phyloP scores from a whole-genome alignment of 1,140 invertebrate species.

The Alviniconcha marisindica region DNA sequence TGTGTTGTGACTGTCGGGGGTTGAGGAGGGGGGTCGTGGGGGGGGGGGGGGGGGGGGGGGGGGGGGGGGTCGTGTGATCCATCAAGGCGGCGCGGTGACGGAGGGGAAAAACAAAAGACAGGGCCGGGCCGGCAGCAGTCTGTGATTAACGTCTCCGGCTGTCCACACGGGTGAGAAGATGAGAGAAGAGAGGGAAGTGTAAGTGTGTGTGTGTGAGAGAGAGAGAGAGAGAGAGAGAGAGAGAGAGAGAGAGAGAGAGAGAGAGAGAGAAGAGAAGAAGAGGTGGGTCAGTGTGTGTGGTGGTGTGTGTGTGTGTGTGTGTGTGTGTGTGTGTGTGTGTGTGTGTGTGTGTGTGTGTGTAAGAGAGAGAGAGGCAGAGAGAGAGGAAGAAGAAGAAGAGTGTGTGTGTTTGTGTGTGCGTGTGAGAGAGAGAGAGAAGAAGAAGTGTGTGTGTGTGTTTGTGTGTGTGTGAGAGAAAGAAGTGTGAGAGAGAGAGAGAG shows the following conservation, averaged over 20 bases:
- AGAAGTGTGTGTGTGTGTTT: background rate
- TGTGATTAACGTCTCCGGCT: background rate
- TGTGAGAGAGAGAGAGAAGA: background rate
- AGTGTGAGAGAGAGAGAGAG: background rate
- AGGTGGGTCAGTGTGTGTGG: too few relatives aligned
- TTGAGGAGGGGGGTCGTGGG: background rate
- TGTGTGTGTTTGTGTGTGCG: too few relatives aligned
- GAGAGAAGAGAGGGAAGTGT: background rate
- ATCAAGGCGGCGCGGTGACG: background rate
- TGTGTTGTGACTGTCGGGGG: too few relatives aligned
- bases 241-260: conserved; percentile 6
- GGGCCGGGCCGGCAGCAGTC: too few relatives aligned
- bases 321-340: too few relatives aligned
- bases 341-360: background rate
- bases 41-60: background rate
- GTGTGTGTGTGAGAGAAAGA: background rate
- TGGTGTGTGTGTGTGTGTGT: background rate
- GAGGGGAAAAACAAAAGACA: background rate
- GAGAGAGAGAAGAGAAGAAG: background rate
- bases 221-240: conserved; percentile 9
- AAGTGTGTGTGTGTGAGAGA: background rate
- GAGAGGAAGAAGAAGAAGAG: background rate
- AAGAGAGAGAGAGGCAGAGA: background rate
- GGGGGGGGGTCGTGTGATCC: background rate
- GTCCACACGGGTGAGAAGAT: background rate